phyloP scores from a whole-genome alignment of 2,113 vertebrate species.

The Labeo rohita region DNA sequence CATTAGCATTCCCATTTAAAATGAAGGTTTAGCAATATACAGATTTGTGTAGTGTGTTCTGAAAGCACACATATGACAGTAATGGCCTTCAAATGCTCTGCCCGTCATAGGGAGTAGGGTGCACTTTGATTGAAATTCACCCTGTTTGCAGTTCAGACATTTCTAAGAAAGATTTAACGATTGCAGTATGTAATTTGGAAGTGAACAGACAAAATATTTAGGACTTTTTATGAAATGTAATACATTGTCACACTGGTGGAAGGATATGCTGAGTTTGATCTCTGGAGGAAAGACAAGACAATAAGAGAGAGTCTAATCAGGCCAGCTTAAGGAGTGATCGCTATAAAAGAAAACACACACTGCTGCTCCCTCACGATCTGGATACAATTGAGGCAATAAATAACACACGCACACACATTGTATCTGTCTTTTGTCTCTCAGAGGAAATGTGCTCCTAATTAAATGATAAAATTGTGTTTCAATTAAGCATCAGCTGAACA shows the following conservation, averaged over 20 bases:
- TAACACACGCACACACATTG: neutral
- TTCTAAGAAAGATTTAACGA: neutral
- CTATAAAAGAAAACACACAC: slow-evolving; percentile 19
- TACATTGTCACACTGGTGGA: neutral
- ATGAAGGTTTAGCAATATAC: neutral
- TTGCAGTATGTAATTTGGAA: neutral
- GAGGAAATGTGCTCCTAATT: slow-evolving; percentile 24
- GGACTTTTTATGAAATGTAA: neutral
- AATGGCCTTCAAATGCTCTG: neutral
- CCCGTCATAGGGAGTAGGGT: neutral
- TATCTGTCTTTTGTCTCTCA: neutral
- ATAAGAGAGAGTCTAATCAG: neutral
- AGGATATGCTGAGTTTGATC: slow-evolving; percentile 20
- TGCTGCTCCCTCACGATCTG: neutral
- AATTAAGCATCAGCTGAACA: slow-evolving; percentile 35
- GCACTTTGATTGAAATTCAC: neutral
- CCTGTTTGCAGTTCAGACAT: neutral
- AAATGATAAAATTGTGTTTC: slow-evolving; percentile 26
- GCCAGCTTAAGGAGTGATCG: slow-evolving; percentile 27
- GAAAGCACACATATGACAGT: too few relatives aligned
- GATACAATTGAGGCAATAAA: slow-evolving; percentile 24
- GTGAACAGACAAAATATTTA: neutral
- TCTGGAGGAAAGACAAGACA: neutral
- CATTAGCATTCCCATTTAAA: neutral
- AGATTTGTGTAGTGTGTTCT: neutral